A percentile compares a stretch with the other conserved stretches of the same genome.
phyloP scores from a whole-genome alignment of 2,113 vertebrate genomes.

The Catharus minimus region DNA sequence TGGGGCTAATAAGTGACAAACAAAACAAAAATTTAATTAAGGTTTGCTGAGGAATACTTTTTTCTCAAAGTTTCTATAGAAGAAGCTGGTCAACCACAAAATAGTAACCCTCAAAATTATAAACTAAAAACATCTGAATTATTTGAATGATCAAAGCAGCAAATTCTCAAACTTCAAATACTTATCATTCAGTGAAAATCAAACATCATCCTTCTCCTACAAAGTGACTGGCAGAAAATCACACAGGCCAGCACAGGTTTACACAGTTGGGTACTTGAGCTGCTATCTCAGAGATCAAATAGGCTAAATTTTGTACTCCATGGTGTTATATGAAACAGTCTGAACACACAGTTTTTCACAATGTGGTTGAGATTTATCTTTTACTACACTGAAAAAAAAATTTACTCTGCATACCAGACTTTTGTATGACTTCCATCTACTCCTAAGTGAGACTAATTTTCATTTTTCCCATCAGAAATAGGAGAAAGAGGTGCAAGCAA shows the following conservation, averaged over 20 bases:
- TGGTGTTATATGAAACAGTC: not conserved
- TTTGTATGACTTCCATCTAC: not conserved
- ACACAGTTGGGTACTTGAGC: not conserved
- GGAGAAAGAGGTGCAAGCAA: accelerated
- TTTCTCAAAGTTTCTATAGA: not conserved
- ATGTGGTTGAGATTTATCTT: not conserved
- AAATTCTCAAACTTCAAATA: not conserved
- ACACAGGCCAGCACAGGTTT: not conserved
- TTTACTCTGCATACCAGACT: not conserved
- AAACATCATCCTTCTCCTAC: not conserved
- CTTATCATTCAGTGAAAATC: not conserved
- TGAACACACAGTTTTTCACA: not conserved
- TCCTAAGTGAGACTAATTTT: not conserved
- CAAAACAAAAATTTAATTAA: not conserved
- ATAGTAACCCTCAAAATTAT: not conserved
- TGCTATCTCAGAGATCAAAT: not conserved
- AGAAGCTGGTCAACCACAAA: not conserved
- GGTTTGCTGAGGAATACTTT: not conserved
- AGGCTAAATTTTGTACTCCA: not conserved
- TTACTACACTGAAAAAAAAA: not conserved
- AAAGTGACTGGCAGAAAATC: not conserved
- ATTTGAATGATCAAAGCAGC: not conserved
- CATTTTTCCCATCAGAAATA: not conserved
- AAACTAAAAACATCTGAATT: not conserved
- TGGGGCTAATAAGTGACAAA: not conserved